Evolutionary conservation across 2,888 invertebrate genomes (phyloP), one percentile per base, ranked within the genome.

Genomic region (Hydropsyche betteni): DNA sequence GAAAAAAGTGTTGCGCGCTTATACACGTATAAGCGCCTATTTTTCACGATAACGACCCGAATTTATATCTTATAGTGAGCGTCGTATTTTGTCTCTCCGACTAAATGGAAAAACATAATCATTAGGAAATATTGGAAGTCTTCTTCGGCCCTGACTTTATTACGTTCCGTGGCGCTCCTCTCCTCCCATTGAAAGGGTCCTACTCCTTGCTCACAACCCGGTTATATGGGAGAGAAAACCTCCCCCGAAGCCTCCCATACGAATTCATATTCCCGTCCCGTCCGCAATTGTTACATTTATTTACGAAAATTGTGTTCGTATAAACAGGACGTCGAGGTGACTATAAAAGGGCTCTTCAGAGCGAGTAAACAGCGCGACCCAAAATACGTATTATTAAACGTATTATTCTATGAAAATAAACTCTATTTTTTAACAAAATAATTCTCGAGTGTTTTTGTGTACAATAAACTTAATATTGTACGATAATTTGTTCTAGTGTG

Each of bases 221-320:
- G n/a, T 50, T 51, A 16, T 69, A 44, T 44, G 44, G 51, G 51
- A 50, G 38, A 34, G 72, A 58, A 12, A 73, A 33, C 5, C 73
- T 51, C 44, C 24, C 38, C 53, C 51, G n/a, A 51, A 64, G 34
- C 33, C 61, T 64, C 10, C 64, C 64, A 16, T 12, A 14, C 50
- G 71, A 75, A 58, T 71, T 75, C 61, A 58, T 75, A 71, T 75
- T 71, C 71, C 52, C 64, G 50, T 44, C 51, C 68, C 71, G 71
- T 75, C 64, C 71, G 58, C 71, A 75, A 68, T 75, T 61, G 64
- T 71, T 75, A 64, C 70, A 74, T 76, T 77, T 74, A 74, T 77
- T 77, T 74, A 71, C 68, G 61, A 76, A 75, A 78, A 68, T 72
- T 78, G 74, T 69, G 77, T 72, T 75, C 68, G 52, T 50, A 75